Evolutionary conservation across 2,888 invertebrate genomes (phyloP).

Genomic region (Bellardia bayeri): DNA sequence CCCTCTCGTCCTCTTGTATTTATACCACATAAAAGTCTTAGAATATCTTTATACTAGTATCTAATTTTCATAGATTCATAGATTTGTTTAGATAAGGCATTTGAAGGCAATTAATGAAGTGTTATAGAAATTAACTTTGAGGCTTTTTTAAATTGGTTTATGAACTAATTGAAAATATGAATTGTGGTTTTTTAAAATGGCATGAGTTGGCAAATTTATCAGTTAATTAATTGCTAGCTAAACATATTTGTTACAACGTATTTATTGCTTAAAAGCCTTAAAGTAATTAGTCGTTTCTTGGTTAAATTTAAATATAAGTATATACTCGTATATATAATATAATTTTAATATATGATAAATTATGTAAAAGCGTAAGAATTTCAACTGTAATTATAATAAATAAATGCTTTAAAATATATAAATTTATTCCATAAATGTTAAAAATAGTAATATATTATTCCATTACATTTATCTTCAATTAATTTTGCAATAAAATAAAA

Average conservation of each 20-base stretch:
- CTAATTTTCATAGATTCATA: neutral
- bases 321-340: no score
- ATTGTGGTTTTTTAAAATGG: neutral
- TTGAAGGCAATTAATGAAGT: slow-evolving; percentile 57
- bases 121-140: slow-evolving; percentile 32
- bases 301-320: no score
- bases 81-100: slow-evolving; percentile 7
- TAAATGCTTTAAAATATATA: no score
- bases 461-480: no score
- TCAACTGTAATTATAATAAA: no score
- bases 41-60: neutral
- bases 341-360: no score
- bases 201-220: neutral
- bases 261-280: neutral
- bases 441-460: no score
- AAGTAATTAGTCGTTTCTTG: no score
- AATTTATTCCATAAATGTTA: no score
- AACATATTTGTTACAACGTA: neutral
- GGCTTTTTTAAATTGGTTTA: slow-evolving; percentile 28
- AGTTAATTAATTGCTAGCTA: neutral
- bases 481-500: no score
- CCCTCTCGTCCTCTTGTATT: neutral
- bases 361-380: no score
- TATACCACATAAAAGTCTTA: neutral
- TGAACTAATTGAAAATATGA: neutral